These are phyloP conservation scores for Bagarius yarrelli DNA, from an alignment of 2,113 vertebrate species.

Conservation along the genomic window DNA sequence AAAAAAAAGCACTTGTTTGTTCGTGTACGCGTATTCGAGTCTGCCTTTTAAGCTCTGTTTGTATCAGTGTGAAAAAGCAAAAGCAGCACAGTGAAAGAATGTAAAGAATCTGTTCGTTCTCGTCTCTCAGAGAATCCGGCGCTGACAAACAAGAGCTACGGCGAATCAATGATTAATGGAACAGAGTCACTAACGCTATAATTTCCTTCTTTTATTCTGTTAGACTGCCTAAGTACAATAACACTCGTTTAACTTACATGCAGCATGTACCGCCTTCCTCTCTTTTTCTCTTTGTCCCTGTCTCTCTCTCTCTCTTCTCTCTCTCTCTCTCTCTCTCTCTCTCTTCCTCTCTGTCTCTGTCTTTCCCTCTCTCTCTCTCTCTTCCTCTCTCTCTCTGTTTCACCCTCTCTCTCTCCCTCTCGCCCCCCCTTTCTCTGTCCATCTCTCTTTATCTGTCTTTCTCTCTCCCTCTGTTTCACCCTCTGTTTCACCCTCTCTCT, in stretches of 20 bases:
- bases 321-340: conserved; percentile 52
- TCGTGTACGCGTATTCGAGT: not conserved
- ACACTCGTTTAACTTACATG: conserved; percentile 66
- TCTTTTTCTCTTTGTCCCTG: conserved; percentile 58
- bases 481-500: no score
- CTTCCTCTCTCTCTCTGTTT: conserved; percentile 54
- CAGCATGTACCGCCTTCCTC: conserved; percentile 55
- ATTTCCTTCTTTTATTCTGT: conserved; percentile 81
- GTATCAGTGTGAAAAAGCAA: conserved; percentile 70
- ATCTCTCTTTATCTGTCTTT: no score
- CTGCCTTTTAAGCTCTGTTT: conserved; percentile 69
- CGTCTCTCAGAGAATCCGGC: conserved; percentile 73
- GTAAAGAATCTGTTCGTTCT: conserved; percentile 66
- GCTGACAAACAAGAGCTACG: conserved; percentile 73
- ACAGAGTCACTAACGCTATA: conserved; percentile 73
- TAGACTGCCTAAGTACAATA: conserved; percentile 76
- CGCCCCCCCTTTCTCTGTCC: no score
- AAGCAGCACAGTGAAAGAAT: conserved; percentile 64
- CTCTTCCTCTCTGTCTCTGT: conserved; percentile 36
- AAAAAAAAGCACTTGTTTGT: conserved; percentile 62
- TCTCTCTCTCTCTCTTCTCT: conserved; percentile 62
- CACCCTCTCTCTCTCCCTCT: conserved; percentile 61
- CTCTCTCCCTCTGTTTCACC: no score
- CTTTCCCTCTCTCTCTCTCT: no score
- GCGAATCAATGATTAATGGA: conserved; percentile 80